These are phyloP conservation scores for Lucifuga dentata DNA, from an alignment of 2,113 vertebrate genomes.

Conservation along the genomic window DNA sequence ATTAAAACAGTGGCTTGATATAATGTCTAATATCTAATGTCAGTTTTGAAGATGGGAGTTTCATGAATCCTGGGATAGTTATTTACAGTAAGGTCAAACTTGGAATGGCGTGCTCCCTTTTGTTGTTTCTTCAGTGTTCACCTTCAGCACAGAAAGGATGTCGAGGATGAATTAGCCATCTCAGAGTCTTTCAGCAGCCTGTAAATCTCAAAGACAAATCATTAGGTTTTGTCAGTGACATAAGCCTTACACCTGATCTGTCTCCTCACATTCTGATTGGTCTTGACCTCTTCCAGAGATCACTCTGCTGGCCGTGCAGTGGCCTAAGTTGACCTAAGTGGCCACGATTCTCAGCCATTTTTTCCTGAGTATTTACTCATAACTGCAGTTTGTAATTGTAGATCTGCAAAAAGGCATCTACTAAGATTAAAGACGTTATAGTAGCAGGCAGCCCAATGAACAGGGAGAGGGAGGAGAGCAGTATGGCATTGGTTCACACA, in stretches of 20 bases:
- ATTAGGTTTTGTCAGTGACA: neutral
- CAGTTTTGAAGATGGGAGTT: no score
- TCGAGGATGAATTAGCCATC: neutral
- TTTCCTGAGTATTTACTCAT: neutral
- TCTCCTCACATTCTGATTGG: slow-evolving; percentile 48
- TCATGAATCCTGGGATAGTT: no score
- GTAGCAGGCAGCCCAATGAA: slow-evolving; percentile 27
- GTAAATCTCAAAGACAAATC: neutral
- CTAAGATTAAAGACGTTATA: slow-evolving; percentile 21
- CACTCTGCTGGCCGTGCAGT: slow-evolving; percentile 47
- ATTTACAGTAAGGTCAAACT: no score
- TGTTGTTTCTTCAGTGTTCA: neutral
- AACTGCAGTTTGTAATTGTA: neutral
- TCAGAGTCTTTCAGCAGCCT: neutral
- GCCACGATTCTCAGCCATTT: neutral
- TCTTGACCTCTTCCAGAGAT: slow-evolving; percentile 37
- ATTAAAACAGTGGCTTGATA: no score
- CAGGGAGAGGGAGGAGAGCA: slow-evolving; percentile 35
- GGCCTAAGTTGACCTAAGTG: slow-evolving; percentile 7
- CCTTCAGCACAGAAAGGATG: neutral
- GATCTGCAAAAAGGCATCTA: neutral
- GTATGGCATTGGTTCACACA: slow-evolving; percentile 17
- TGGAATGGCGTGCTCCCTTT: no score
- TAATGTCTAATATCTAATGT: no score
- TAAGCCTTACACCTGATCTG: slow-evolving; percentile 45